Evolutionary conservation across 2,888 invertebrate species (phyloP), one percentile per base, ranked within the genome.

Genomic region (Epistrophella euchroma): DNA sequence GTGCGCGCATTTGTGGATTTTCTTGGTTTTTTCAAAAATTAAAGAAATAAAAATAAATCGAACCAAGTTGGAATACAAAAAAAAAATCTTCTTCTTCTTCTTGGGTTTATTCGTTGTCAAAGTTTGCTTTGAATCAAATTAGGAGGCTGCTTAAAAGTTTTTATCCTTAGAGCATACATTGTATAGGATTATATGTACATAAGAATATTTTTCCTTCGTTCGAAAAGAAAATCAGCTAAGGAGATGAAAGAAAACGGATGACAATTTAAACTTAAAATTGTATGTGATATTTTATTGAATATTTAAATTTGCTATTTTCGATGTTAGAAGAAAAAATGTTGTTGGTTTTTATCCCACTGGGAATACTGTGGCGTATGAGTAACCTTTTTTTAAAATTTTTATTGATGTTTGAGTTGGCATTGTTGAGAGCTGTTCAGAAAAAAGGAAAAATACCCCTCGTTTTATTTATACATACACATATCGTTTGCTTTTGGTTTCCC

Each of bases 111-210:
- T 78, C 22, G 19, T 85, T 81, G 84, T 70, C 73, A 64, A 86
- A 86, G 85, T 81, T 76, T 86, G 76, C 77, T 70, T 86, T 73
- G 85, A 85, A 80, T 85, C 73, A 77, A 86, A 81, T 81, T 84
- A 81, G 81, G 77, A 43, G 81, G 62, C 76, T 81, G 68, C 76
- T 77, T 86, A 73, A 81, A 80, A 73, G 66, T 76, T 86, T 60
- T 28, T 60, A 58, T 81, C 68, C 50, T 50, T 74, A 28, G 71
- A 58, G 68, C 32, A 56, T 22, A 13, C 32, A 37, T 50, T 35
- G 3, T 17, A 56, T 32, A 15, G 4, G n/a, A n/a, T 9, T n/a
- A 28, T 5, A 11, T 17, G 0, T 25, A 17, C n/a, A 32, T 7
- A 56, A 0, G 32, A 17, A 19, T 72, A 45, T 37, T 58, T 32